Percentiles rank a stretch among this genome's conserved stretches.
Evolutionary conservation across 1,140 invertebrate genomes (phyloP).

Genomic region (Thalassaphorura encarpata): DNA sequence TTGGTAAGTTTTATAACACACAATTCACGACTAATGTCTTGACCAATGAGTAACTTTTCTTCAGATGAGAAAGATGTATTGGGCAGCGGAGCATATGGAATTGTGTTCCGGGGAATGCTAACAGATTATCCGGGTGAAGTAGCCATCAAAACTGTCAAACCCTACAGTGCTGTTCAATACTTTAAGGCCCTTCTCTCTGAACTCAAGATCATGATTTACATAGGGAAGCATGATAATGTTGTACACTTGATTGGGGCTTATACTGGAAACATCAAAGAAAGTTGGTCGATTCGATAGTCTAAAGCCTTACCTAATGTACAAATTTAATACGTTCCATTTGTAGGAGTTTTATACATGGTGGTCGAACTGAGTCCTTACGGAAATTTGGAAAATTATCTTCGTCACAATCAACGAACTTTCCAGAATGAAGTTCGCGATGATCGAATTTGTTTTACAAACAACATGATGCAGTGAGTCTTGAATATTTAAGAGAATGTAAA

Average conservation of each 20-base stretch:
- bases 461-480: not conserved
- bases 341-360: slow-evolving; percentile 3
- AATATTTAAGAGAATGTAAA: not conserved
- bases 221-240: slow-evolving; percentile 8
- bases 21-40: not conserved
- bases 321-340: not conserved
- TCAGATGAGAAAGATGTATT: slow-evolving; percentile 5
- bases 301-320: not conserved
- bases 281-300: not conserved
- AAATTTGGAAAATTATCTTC: not conserved
- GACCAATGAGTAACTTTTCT: not conserved
- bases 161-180: slow-evolving; percentile 48
- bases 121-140: slow-evolving; percentile 19
- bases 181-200: slow-evolving; percentile 12
- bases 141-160: slow-evolving; percentile 36
- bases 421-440: not conserved
- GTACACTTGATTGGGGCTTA: slow-evolving; percentile 11
- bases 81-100: slow-evolving; percentile 3
- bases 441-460: not conserved
- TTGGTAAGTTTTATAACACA: not conserved
- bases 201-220: slow-evolving; percentile 8
- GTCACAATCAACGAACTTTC: not conserved
- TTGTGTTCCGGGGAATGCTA: slow-evolving; percentile 1
- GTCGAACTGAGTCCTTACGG: slow-evolving; percentile 7
- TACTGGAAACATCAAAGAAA: slow-evolving; percentile 8